phyloP scores from a whole-genome alignment of 2,888 invertebrate species.

The Julus scanicus region DNA sequence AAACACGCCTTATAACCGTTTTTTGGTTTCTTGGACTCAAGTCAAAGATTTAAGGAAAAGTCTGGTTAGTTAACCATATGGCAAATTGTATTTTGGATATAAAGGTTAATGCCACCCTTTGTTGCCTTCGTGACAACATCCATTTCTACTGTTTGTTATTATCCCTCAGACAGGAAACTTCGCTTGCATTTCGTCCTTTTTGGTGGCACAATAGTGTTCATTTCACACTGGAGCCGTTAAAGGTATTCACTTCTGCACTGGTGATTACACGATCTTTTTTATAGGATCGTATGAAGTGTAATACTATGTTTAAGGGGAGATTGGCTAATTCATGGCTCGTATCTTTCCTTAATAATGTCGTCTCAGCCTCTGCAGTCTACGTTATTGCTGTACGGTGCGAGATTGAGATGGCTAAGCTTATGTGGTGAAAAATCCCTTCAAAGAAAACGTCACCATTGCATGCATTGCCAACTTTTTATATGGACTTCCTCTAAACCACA shows the following conservation, averaged over 20 bases:
- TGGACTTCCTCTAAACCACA: neutral
- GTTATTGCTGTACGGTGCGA: neutral
- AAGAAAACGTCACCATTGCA: constrained; percentile 2
- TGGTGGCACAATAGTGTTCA: constrained; percentile 40
- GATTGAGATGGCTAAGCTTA: neutral
- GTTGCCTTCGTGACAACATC: neutral
- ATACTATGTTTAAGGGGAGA: constrained; percentile 52
- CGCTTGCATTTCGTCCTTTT: neutral
- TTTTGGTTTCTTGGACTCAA: neutral
- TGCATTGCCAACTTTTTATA: constrained; percentile 29
- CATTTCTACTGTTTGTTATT: neutral
- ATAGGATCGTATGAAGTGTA: constrained; percentile 51
- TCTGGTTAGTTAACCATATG: neutral
- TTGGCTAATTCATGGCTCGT: constrained; percentile 50
- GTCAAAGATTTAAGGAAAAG: neutral
- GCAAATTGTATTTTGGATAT: neutral
- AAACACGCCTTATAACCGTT: neutral
- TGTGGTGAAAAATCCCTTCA: neutral
- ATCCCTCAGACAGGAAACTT: neutral
- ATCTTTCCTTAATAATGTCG: constrained; percentile 51
- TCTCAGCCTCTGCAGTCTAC: constrained; percentile 16
- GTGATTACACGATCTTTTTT: constrained; percentile 52
- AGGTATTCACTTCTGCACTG: constrained; percentile 49
- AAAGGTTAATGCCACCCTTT: neutral
- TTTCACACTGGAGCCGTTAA: constrained; percentile 38